Evolutionary conservation across 2,888 invertebrate genomes (phyloP), one percentile per base, ranked within the genome.

Genomic region (Tiliacea citrago): DNA sequence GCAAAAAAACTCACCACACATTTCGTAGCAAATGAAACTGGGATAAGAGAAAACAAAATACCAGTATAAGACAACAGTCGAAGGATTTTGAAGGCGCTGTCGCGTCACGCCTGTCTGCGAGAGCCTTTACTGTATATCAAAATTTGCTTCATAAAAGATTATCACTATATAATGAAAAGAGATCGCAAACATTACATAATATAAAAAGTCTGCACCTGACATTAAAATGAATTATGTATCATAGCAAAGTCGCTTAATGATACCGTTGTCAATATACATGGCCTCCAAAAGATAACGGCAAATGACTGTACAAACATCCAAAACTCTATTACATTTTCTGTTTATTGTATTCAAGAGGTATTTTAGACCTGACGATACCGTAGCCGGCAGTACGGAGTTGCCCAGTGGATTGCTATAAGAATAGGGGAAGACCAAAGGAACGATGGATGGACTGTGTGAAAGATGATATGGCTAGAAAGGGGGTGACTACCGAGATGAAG

Each of bases 261-360:
- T 62, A 51, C 29, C 6, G 45, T 49, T 47, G 65, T 62, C 42
- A 74, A 55, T 24, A 67, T 2, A 82, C 45, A 76, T 77, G 63
- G 10, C 72, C 68, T 60, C 55, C 21, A 76, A 75, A 76, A 65
- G 39, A 68, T 75, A 73, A 68, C 58, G 68, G 35, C 39, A 81
- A 86, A 82, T 85, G 72, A 82, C 74, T 77, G 63, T 57, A 63
- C 49, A 82, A 86, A 83, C 77, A 87, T 67, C 39, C 24, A 79
- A 84, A 75, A 81, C 79, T 53, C 61, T 79, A 73, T 79, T 73
- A 70, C 47, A 76, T 81, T 77, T 83, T 80, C 68, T 70, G 65
- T 73, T 4, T 82, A 29, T 73, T 82, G 39, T 73, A 49, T 77
- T 75, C 49, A 75, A 71, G 42, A 58, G 18, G 29, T 29, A 29